Conservation (phyloP, 2,797 vertebrate species). For the Carcharodon carcharias region DNA sequence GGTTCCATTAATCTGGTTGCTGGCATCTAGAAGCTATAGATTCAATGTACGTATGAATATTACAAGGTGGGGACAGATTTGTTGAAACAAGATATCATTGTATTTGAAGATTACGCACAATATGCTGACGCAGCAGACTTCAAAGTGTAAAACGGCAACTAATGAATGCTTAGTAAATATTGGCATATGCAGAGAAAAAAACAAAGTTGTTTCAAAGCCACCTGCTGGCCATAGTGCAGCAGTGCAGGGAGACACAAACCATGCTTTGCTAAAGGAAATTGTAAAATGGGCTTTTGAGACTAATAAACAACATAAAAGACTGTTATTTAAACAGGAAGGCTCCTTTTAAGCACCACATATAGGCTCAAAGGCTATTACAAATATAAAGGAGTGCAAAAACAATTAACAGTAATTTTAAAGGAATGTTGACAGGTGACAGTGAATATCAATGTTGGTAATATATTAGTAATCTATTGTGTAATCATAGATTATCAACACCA, state of each 20-base stretch:
- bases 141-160: conserved; percentile 71
- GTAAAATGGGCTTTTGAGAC: neutral
- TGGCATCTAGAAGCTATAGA: conserved; percentile 95
- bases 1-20: conserved; percentile 70
- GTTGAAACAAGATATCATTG: conserved; percentile 84
- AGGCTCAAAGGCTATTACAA: neutral
- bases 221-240: neutral
- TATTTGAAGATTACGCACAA: conserved; percentile 88
- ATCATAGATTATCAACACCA: no score
- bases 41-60: conserved; percentile 93
- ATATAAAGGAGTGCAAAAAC: neutral
- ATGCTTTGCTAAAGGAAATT: no score
- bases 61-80: conserved; percentile 96
- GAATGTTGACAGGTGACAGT: neutral
- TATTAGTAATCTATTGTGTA: neutral
- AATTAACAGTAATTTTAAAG: neutral
- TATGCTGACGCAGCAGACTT: conserved; percentile 95
- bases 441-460: neutral
- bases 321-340: neutral
- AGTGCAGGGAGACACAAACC: neutral
- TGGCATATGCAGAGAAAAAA: neutral
- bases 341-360: neutral
- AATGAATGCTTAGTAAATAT: neutral
- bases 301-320: neutral
- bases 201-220: neutral